These are phyloP conservation scores for Coenonympha glycerion DNA, from an alignment of 2,888 invertebrate genomes.

Conservation along the genomic window DNA sequence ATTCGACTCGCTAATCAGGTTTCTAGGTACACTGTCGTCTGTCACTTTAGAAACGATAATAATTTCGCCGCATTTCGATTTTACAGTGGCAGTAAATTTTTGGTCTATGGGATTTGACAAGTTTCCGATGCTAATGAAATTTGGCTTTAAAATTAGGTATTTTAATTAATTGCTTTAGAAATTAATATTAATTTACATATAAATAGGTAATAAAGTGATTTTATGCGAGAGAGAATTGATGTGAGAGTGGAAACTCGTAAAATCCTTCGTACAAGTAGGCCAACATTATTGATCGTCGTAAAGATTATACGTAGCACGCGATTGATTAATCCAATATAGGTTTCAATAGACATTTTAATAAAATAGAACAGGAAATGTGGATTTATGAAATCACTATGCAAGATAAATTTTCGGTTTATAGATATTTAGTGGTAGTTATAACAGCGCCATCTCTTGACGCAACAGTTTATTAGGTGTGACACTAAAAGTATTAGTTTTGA, in stretches of 20 bases:
- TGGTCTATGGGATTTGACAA: conserved; percentile 25
- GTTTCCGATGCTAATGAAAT: conserved; percentile 22
- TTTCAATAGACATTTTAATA: too few species aligned
- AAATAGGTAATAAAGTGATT: too few species aligned
- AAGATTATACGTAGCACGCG: not conserved
- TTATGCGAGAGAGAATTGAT: conserved; percentile 9
- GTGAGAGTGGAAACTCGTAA: conserved; percentile 29
- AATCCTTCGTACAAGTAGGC: conserved; percentile 23
- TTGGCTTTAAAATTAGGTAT: conserved; percentile 14
- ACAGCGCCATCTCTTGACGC: too few species aligned
- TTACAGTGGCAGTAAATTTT: conserved; percentile 24
- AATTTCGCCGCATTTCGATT: conserved; percentile 20
- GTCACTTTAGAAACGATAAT: conserved; percentile 28
- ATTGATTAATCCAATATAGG: not conserved
- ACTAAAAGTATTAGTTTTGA: too few species aligned
- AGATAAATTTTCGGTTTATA: too few species aligned
- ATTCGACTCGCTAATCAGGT: conserved; percentile 30
- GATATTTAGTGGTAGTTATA: too few species aligned
- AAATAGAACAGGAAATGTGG: too few species aligned
- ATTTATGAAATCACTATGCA: too few species aligned
- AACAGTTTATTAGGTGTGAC: too few species aligned
- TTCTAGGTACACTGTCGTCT: conserved; percentile 26
- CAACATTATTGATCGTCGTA: not conserved
- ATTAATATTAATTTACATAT: conserved; percentile 8
- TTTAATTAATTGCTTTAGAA: too few species aligned